Conservation (phyloP, 2,113 vertebrate genomes). For the Helogale parvula region DNA sequence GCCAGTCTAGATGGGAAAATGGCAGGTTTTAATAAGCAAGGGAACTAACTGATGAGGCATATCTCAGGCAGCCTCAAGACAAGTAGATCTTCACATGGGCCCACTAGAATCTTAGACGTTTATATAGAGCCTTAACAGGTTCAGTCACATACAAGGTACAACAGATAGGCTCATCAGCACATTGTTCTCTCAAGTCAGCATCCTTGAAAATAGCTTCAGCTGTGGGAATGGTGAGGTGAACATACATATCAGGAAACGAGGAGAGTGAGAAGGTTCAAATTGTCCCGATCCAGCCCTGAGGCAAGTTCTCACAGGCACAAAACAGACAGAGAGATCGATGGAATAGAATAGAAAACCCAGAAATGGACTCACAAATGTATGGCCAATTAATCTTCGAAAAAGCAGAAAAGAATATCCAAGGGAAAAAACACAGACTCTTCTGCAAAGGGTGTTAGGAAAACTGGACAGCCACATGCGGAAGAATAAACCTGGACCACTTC, state of each 20-base stretch:
- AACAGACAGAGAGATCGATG: no score
- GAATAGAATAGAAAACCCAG: no score
- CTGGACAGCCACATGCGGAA: no score
- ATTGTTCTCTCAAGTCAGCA: not conserved
- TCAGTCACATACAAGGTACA: not conserved
- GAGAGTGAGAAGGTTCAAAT: not conserved
- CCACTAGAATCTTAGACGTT: not conserved
- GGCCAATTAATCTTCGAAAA: no score
- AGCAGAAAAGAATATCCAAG: no score
- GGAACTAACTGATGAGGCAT: not conserved
- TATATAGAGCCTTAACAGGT: not conserved
- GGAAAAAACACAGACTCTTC: no score
- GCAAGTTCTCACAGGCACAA: not conserved
- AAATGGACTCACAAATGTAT: no score
- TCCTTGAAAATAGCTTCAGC: not conserved
- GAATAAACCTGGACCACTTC: no score
- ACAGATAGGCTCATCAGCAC: not conserved
- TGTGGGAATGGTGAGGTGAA: no score
- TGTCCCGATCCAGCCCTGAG: rapidly evolving
- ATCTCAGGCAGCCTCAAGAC: not conserved
- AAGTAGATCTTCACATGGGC: rapidly evolving
- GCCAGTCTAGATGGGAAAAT: not conserved
- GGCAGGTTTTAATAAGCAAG: not conserved
- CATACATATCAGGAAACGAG: not conserved
- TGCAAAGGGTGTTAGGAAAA: no score